phyloP scores from a whole-genome alignment of 2,113 vertebrate genomes.

The Eleginops maclovinus region DNA sequence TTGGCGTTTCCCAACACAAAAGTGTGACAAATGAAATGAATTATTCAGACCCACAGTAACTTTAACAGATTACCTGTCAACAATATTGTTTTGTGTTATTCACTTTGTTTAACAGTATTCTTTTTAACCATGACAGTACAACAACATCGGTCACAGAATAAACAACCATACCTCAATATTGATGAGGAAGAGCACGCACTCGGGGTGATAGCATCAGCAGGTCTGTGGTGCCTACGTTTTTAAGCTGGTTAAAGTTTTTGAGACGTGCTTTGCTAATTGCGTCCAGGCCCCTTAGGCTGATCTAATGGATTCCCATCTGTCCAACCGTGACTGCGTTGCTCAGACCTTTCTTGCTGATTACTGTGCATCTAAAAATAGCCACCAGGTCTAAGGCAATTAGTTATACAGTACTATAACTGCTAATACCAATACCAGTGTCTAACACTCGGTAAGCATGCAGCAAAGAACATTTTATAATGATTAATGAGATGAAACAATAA shows the following conservation, averaged over 20 bases:
- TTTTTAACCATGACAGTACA: background rate
- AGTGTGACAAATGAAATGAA: background rate
- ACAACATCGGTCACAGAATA: background rate
- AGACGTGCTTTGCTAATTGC: constrained; percentile 72
- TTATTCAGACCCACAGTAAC: background rate
- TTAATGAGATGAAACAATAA: constrained; percentile 17
- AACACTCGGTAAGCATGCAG: constrained; percentile 15
- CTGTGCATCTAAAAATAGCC: constrained; percentile 58
- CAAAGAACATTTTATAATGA: background rate
- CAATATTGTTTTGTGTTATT: background rate
- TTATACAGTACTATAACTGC: constrained; percentile 15
- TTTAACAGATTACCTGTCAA: background rate
- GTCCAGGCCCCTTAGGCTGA: constrained; percentile 59
- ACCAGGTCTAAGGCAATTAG: constrained; percentile 48
- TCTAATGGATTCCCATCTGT: constrained; percentile 75
- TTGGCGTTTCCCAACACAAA: background rate
- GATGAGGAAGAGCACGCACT: constrained; percentile 18
- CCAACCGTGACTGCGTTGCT: constrained; percentile 28
- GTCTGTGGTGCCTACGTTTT: constrained; percentile 32
- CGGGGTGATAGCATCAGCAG: constrained; percentile 34
- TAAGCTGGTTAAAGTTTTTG: constrained; percentile 78
- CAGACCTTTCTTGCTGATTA: constrained; percentile 66
- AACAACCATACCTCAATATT: background rate
- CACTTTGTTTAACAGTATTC: too few species aligned
- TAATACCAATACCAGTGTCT: background rate